Evolutionary conservation across 2,797 vertebrate species (phyloP).

Genomic region (Sebastes trivittatus): DNA sequence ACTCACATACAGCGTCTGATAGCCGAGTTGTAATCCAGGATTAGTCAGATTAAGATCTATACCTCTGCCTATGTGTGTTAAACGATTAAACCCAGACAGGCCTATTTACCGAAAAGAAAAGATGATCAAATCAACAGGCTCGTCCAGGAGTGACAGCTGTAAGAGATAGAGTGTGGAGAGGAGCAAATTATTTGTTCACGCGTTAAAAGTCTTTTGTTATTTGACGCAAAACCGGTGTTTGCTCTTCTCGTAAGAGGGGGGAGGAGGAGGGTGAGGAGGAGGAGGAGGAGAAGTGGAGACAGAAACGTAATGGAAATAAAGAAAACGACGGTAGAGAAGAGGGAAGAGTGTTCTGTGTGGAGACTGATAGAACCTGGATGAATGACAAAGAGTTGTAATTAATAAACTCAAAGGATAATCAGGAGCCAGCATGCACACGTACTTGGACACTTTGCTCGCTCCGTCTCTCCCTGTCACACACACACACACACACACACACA

Average conservation of each 20-base stretch:
- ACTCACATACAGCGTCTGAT: conserved; percentile 4
- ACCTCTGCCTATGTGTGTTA: conserved; percentile 31
- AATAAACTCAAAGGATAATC: conserved; percentile 65
- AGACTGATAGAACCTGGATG: conserved; percentile 57
- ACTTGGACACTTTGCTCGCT: conserved; percentile 35
- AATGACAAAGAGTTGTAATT: conserved; percentile 64
- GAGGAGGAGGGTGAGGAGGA: not conserved
- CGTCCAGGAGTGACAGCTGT: conserved; percentile 25
- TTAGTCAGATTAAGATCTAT: conserved; percentile 68
- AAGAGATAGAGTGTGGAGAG: conserved; percentile 4
- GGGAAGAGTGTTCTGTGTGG: conserved; percentile 4
- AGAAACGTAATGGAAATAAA: conserved; percentile 31
- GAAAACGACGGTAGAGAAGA: conserved; percentile 32
- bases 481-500: not conserved
- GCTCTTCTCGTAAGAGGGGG: conserved; percentile 6
- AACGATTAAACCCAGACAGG: conserved; percentile 42
- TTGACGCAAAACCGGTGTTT: conserved; percentile 34
- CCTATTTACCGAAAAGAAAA: conserved; percentile 34
- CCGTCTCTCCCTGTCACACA: not conserved
- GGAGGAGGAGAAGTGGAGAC: not conserved
- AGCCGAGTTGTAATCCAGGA: conserved; percentile 53
- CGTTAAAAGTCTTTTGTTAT: conserved; percentile 35
- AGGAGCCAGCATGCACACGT: conserved; percentile 21
- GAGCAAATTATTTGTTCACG: conserved; percentile 39
- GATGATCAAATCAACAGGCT: conserved; percentile 35